phyloP scores from a whole-genome alignment of 2,113 vertebrate genomes.

The Cepphus grylle region DNA sequence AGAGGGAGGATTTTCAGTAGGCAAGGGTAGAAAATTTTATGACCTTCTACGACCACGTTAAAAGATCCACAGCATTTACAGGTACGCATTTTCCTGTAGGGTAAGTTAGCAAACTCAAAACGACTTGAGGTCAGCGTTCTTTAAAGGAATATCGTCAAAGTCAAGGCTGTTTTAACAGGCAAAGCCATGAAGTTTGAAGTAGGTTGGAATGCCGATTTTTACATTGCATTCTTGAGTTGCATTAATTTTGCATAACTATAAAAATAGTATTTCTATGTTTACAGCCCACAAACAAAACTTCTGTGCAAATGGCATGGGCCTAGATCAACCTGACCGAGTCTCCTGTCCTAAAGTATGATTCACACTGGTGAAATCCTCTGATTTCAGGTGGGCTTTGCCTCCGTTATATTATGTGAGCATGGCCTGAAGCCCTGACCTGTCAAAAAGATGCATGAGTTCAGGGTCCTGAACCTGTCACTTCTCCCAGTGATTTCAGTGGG shows the following conservation, averaged over 20 bases:
- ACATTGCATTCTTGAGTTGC: background rate
- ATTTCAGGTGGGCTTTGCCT: background rate
- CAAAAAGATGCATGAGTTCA: background rate
- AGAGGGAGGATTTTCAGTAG: background rate
- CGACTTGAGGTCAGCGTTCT: background rate
- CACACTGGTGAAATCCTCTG: background rate
- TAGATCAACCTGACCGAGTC: background rate
- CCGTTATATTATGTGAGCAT: fast-evolving
- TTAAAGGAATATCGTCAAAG: background rate
- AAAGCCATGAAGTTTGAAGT: background rate
- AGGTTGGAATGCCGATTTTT: background rate
- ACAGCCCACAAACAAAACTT: background rate
- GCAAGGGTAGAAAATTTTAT: background rate
- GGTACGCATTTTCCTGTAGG: fast-evolving
- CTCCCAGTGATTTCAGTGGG: background rate
- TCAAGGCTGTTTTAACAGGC: background rate
- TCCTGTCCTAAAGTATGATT: fast-evolving
- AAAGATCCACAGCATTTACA: background rate
- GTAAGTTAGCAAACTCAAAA: background rate
- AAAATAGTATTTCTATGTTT: background rate
- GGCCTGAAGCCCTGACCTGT: background rate
- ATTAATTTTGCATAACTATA: background rate
- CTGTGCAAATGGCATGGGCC: background rate
- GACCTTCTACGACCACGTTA: fast-evolving
- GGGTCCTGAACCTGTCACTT: background rate